Base-by-base conservation (phyloP, 2,888 invertebrate genomes). In the Acleris sparsana region DNA sequence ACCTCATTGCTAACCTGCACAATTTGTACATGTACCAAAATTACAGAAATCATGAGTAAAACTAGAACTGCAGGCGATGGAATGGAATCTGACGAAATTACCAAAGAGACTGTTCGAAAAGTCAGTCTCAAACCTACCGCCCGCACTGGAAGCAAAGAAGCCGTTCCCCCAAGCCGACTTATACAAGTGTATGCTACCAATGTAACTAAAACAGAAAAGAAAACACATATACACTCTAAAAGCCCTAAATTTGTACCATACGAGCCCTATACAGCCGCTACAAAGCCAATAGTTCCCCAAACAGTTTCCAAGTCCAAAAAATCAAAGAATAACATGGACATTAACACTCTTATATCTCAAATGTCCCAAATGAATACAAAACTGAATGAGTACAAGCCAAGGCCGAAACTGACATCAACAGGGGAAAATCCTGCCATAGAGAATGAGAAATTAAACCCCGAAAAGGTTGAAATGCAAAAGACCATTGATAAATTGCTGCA, bases 241-340 rank as follows among this genome's bases (percentile, higher is more conserved):
- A 95, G 95, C 72, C 97, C 97, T 0, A 97, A 96, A 80, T 97
- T 97, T 84, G 94, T 98, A 44, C 97, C 97, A 0, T 97, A 96
- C 74, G 97, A 98, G 79, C 97, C 97, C 0, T 97, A 97, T 79
- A 95, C 97, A 78, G 97, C 95, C 17, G 97, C 97, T 58, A 96
- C 97, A 0, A 96, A 95, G 79, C 96, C 97, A 7, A 96, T 97
- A 69, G 91, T 95, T 20, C 94, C 95, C 0, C 85, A 86, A 69
- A 83, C 92, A 69, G 85, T 87, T 59, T 77, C 80, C 20, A 89
- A 87, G 78, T 73, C 77, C n/a, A 88, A 87, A 71, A 88, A 86
- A 71, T 92, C 89, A 0, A 89, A 75, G 74, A 95, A 94, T 71
- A 95, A 95, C 76, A 92, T 95, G 79, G 95, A 95, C 73, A 94